Percentiles rank a stretch among this genome's conserved stretches.
phyloP scores from a whole-genome alignment of 2,797 vertebrate genomes.

The Corythornis leucogaster region DNA sequence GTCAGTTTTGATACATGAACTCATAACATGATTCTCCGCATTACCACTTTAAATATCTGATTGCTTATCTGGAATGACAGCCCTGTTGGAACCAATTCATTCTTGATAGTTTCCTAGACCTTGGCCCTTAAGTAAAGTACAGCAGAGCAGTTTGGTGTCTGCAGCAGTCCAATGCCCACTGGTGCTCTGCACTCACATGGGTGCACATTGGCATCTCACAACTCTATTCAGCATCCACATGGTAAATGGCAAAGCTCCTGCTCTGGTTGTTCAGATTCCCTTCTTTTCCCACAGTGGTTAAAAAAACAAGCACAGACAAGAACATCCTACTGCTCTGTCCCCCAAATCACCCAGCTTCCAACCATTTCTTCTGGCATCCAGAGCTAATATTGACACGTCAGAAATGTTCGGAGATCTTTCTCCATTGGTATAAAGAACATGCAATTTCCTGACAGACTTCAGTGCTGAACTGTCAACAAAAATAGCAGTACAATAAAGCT shows the following conservation, averaged over 20 bases:
- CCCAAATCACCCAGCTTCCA: not conserved
- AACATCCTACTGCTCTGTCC: not conserved
- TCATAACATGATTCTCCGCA: slow-evolving; percentile 37
- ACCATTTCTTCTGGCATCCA: not conserved
- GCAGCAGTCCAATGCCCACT: not conserved
- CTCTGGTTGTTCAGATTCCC: not conserved
- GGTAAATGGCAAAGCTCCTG: not conserved
- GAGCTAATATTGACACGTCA: slow-evolving; percentile 10
- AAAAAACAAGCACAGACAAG: not conserved
- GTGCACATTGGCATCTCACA: not conserved
- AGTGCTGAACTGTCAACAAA: slow-evolving; percentile 52
- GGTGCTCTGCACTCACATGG: not conserved
- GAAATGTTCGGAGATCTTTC: slow-evolving; percentile 35
- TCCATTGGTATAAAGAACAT: not conserved
- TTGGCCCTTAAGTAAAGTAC: not conserved
- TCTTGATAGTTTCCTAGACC: slow-evolving; percentile 11
- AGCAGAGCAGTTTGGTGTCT: slow-evolving; percentile 6
- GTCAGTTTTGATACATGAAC: slow-evolving; percentile 42
- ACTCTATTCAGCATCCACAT: not conserved
- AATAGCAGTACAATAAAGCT: slow-evolving; percentile 48
- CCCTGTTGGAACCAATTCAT: slow-evolving; percentile 52
- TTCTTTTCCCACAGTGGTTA: not conserved
- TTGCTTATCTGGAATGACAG: slow-evolving; percentile 59
- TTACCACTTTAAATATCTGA: slow-evolving; percentile 62
- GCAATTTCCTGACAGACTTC: slow-evolving; percentile 28